phyloP scores from a whole-genome alignment of 1,140 invertebrate genomes.

The Eumaeus atala region DNA sequence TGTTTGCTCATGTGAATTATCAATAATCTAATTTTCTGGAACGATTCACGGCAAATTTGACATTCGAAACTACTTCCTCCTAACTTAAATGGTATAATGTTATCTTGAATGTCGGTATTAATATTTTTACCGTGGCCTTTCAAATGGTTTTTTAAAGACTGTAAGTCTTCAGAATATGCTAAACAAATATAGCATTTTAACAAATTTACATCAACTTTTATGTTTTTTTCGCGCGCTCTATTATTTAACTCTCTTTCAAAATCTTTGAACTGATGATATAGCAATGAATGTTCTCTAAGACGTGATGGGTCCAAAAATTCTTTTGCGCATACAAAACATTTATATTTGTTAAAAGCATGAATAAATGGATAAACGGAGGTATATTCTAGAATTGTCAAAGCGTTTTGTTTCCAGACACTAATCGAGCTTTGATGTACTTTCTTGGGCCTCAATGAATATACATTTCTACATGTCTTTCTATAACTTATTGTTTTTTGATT shows the following conservation, averaged over 20 bases:
- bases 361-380: conserved; percentile 53
- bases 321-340: conserved; percentile 47
- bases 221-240: conserved; percentile 36
- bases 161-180: conserved; percentile 24
- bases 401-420: conserved; percentile 43
- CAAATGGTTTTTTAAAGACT: conserved; percentile 44
- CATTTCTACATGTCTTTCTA: conserved; percentile 1
- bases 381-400: conserved; percentile 44
- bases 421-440: background rate
- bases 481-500: background rate
- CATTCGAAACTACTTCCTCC: conserved; percentile 37
- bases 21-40: conserved; percentile 39
- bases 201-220: conserved; percentile 47
- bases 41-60: conserved; percentile 45
- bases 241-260: conserved; percentile 35
- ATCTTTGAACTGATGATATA: conserved; percentile 35
- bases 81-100: conserved; percentile 55
- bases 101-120: conserved; percentile 40
- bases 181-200: conserved; percentile 48
- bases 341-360: conserved; percentile 43
- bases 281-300: conserved; percentile 36
- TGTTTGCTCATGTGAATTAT: conserved; percentile 64
- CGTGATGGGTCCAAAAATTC: conserved; percentile 33
- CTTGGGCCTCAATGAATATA: background rate
- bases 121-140: conserved; percentile 41